phyloP scores from a whole-genome alignment of 2,797 vertebrate species.

The Cryptoprocta ferox region DNA sequence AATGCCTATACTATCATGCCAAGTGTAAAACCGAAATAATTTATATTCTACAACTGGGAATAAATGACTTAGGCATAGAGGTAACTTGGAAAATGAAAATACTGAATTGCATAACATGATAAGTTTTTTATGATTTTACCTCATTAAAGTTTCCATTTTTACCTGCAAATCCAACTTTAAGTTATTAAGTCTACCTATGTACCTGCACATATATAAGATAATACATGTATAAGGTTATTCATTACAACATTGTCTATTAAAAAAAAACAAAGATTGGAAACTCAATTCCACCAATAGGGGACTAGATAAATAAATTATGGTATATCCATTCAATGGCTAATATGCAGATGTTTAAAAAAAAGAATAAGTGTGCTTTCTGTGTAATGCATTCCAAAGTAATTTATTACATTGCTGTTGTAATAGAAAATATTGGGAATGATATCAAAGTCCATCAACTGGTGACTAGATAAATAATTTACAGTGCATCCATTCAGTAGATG shows the following conservation, averaged over 20 bases:
- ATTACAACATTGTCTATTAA: not conserved
- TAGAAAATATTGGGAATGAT: not conserved
- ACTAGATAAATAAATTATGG: not conserved
- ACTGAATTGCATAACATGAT: not conserved
- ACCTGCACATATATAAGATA: not conserved
- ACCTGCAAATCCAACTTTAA: not conserved
- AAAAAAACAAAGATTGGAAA: conserved; percentile 15
- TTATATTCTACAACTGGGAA: not conserved
- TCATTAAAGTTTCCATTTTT: conserved; percentile 13
- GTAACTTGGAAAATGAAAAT: not conserved
- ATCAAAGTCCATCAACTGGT: not conserved
- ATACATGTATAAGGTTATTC: not conserved
- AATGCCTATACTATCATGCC: not conserved
- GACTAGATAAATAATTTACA: not conserved
- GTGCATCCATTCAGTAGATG: not conserved
- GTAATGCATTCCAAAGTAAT: not conserved
- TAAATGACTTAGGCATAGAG: not conserved
- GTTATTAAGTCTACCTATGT: not conserved
- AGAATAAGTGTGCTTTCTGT: not conserved
- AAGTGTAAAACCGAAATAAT: not conserved
- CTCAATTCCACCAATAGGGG: not conserved
- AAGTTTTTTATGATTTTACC: not conserved
- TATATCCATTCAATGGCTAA: not conserved
- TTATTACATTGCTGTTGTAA: not conserved
- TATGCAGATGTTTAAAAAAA: not conserved